A percentile compares a stretch with the other conserved stretches of the same genome.
phyloP scores from a whole-genome alignment of 1,140 invertebrate species.

The Nixonia krombeini region DNA sequence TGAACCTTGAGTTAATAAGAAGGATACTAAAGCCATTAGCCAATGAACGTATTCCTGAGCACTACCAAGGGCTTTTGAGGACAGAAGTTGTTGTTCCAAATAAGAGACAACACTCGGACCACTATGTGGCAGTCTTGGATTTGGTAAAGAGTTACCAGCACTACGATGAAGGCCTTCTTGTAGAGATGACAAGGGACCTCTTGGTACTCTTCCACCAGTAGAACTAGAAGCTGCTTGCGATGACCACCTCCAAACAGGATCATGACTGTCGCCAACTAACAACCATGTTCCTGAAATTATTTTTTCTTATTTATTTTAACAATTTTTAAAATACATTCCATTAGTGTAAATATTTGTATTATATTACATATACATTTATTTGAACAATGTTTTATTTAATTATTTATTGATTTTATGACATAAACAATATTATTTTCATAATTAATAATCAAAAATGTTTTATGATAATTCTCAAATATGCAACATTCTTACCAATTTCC shows the following conservation, averaged over 20 bases:
- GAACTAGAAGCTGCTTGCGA: slow-evolving; percentile 58
- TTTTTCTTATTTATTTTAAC: not conserved
- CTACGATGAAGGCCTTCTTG: slow-evolving; percentile 64
- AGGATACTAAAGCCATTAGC: slow-evolving; percentile 81
- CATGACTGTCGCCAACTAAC: slow-evolving; percentile 69
- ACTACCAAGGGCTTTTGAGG: slow-evolving; percentile 79
- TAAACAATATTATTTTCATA: too few species aligned
- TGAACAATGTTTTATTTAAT: too few species aligned
- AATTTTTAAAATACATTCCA: not conserved
- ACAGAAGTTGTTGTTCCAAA: slow-evolving; percentile 83
- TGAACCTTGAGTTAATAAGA: slow-evolving; percentile 82
- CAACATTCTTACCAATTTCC: slow-evolving; percentile 70
- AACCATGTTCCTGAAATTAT: slow-evolving; percentile 65
- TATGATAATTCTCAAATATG: too few species aligned
- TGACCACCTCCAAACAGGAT: slow-evolving; percentile 70
- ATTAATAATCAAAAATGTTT: too few species aligned
- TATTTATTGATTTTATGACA: too few species aligned
- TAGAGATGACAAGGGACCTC: slow-evolving; percentile 62
- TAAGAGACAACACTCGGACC: slow-evolving; percentile 75
- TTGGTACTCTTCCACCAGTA: slow-evolving; percentile 50
- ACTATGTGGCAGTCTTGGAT: slow-evolving; percentile 61
- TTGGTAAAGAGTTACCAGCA: slow-evolving; percentile 56
- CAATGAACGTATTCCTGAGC: slow-evolving; percentile 84
- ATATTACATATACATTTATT: too few species aligned
- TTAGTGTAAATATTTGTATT: not conserved